Evolutionary conservation across 2,888 invertebrate species (phyloP), one percentile per base, ranked within the genome.

Genomic region (Agrypnus murinus): DNA sequence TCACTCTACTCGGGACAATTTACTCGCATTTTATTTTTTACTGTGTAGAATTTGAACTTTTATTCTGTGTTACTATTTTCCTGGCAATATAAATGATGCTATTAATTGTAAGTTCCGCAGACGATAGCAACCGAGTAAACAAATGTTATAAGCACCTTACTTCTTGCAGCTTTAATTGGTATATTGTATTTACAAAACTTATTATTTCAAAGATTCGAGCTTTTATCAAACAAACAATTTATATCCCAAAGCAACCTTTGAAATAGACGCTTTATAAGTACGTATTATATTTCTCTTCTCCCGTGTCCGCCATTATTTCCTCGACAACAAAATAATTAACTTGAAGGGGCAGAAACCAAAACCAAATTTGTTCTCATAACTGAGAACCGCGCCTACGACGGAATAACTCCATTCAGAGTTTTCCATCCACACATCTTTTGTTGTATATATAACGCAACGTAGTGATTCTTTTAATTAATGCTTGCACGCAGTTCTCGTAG

Each of bases 241-340:
- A 25, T 25, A 25, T 25, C 25, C 25, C 12, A 14, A 4, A 14
- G 6, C 8, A 5, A 15, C 5, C 43, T 15, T 14, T 15, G 2
- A 8, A 14, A 14, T 43, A 15, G 7, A 14, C 9, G 15, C 15
- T 6, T 25, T 15, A 3, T 15, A 15, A 43, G 43, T 43, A 43
- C 12, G 14, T 43, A 15, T 15, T 43, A 15, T 7, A 14, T 43
- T 43, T 43, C 43, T 8, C 4, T 43, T 43, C 43, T 14, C 15
- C 43, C 6, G 15, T 15, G 43, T 43, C 43, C 10, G 12, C 25
- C 12, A 40, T 40, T 12, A 40, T 40, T 15, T 43, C 15, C 43
- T 5, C 10, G n/a, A 15, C 7, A 43, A 43, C 43, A 15, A 43
- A 43, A 43, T 43, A 43, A 43, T 43, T 14, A 43, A 43, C 15